Conservation (phyloP, 1,140 invertebrate genomes). For the Saxidomus purpurata region DNA sequence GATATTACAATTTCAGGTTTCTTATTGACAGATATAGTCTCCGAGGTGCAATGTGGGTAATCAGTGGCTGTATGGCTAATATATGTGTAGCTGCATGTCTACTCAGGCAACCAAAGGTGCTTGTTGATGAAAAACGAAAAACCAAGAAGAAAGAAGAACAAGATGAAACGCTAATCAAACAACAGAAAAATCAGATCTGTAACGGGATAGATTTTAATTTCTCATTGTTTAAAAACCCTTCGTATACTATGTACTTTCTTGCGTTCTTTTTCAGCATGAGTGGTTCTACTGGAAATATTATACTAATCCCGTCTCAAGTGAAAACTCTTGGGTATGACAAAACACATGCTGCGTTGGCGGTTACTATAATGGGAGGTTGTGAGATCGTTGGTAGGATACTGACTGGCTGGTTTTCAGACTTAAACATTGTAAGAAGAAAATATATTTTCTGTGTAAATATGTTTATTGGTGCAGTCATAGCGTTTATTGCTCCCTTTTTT, state of each 20-base stretch:
- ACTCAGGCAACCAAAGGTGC: slow-evolving; percentile 27
- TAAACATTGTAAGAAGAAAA: background rate
- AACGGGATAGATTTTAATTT: background rate
- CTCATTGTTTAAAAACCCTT: too few relatives aligned
- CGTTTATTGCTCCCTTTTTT: slow-evolving; percentile 49
- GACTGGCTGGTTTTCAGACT: slow-evolving; percentile 50
- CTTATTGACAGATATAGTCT: slow-evolving; percentile 42
- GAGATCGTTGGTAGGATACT: slow-evolving; percentile 27
- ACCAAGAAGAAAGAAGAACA: background rate
- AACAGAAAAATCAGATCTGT: background rate
- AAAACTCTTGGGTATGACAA: slow-evolving; percentile 34
- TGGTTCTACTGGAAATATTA: slow-evolving; percentile 29
- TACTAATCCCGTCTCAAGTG: slow-evolving; percentile 31
- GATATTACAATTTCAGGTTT: too few relatives aligned
- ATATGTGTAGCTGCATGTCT: slow-evolving; percentile 54
- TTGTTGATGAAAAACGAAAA: slow-evolving; percentile 3
- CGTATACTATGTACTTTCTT: too few relatives aligned
- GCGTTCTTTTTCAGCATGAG: slow-evolving; percentile 45
- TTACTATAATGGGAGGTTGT: slow-evolving; percentile 17
- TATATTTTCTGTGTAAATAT: slow-evolving; percentile 45
- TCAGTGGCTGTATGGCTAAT: background rate
- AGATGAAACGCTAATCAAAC: background rate
- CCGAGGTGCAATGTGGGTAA: slow-evolving; percentile 17
- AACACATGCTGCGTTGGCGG: background rate
- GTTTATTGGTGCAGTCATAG: slow-evolving; percentile 19